A percentile compares a stretch with the other conserved stretches of the same genome.
Evolutionary conservation across 2,113 vertebrate species (phyloP).

Genomic region (Haplochromis burtoni): DNA sequence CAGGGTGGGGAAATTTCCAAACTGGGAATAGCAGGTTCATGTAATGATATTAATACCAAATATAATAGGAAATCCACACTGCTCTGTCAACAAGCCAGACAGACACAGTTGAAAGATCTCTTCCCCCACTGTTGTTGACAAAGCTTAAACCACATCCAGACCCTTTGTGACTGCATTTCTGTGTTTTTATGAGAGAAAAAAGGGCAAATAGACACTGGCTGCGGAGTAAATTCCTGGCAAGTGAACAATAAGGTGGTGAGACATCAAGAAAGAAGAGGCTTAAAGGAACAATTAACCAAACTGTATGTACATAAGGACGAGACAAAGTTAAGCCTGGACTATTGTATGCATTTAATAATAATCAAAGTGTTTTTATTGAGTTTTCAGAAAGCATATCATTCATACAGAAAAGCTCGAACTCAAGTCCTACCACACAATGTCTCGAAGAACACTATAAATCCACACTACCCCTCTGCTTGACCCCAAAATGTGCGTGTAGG

Average conservation of each 20-base stretch:
- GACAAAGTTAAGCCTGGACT: neutral
- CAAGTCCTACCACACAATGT: too few relatives aligned
- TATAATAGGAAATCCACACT: constrained; percentile 21
- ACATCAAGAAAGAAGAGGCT: neutral
- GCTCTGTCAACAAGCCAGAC: constrained; percentile 26
- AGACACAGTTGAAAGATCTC: neutral
- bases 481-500: neutral
- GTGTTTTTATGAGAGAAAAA: neutral
- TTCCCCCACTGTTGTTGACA: constrained; percentile 11
- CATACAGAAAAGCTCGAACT: too few relatives aligned
- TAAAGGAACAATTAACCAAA: neutral
- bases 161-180: neutral
- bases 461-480: neutral
- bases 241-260: neutral
- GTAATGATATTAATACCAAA: neutral
- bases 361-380: too few relatives aligned
- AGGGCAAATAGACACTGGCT: neutral
- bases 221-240: neutral
- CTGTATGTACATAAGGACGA: neutral
- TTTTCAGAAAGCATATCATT: too few relatives aligned
- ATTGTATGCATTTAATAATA: neutral
- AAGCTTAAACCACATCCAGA: constrained; percentile 16
- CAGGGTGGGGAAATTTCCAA: neutral
- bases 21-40: neutral
- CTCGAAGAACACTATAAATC: neutral